Percentiles rank a stretch among this genome's conserved stretches.
phyloP scores from a whole-genome alignment of 2,797 vertebrate species.

The Urocyon cinereoargenteus region DNA sequence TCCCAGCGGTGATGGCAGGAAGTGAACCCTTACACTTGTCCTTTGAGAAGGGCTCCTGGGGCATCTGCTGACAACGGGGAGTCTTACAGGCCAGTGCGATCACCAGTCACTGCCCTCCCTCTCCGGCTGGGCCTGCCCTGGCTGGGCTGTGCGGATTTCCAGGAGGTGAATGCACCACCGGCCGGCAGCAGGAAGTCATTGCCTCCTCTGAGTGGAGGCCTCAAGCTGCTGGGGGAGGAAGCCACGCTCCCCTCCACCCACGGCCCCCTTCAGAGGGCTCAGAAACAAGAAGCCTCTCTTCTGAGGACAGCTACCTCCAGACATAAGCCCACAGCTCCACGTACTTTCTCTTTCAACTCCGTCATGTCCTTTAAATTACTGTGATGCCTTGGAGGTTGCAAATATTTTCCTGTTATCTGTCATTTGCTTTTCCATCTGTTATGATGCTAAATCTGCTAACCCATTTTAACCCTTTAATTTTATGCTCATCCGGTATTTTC shows the following conservation, averaged over 20 bases:
- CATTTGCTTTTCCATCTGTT: neutral
- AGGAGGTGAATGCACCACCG: neutral
- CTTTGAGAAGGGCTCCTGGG: neutral
- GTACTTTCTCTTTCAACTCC: neutral
- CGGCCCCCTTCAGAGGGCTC: neutral
- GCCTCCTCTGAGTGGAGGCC: neutral
- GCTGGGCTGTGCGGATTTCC: neutral
- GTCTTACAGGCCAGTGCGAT: neutral
- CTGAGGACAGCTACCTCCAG: neutral
- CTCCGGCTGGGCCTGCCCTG: fast-evolving
- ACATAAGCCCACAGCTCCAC: neutral
- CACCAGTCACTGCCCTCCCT: neutral
- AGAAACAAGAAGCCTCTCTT: neutral
- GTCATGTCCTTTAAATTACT: neutral
- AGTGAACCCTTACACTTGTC: neutral
- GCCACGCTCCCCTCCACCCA: fast-evolving
- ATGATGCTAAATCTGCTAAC: neutral
- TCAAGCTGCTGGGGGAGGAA: neutral
- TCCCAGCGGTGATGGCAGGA: neutral
- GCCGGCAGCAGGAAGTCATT: too few relatives aligned
- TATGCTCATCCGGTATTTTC: neutral
- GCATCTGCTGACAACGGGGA: too few relatives aligned
- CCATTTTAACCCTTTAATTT: neutral
- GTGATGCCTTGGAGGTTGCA: neutral
- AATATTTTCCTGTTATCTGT: neutral